Conservation (phyloP, 2,113 vertebrate species). For the Leucoraja erinaceus region DNA sequence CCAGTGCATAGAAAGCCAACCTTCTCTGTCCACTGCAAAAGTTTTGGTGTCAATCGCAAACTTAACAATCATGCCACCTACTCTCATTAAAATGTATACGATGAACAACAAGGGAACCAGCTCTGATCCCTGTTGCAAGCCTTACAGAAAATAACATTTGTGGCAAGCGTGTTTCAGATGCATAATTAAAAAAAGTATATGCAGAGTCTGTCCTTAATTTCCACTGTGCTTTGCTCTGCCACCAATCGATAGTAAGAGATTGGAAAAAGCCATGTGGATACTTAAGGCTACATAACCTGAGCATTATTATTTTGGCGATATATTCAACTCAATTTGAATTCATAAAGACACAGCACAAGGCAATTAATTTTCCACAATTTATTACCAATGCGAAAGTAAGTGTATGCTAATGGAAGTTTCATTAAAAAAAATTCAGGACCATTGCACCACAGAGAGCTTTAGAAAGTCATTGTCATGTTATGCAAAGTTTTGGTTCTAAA, state of each 20-base stretch:
- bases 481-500: constrained; percentile 78
- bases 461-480: constrained; percentile 80
- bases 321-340: neutral
- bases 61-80: too few relatives aligned
- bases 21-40: too few relatives aligned
- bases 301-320: neutral
- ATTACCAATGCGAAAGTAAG: constrained; percentile 86
- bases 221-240: neutral
- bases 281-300: neutral
- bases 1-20: too few relatives aligned
- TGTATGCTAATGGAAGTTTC: constrained; percentile 93
- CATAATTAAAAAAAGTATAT: neutral
- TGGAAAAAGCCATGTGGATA: neutral
- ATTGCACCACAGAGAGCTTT: constrained; percentile 86
- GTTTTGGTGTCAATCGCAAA: too few relatives aligned
- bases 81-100: too few relatives aligned
- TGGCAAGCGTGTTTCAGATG: neutral
- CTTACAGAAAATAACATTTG: constrained; percentile 17
- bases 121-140: too few relatives aligned
- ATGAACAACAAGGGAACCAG: too few relatives aligned
- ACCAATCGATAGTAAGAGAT: neutral
- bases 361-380: constrained; percentile 65
- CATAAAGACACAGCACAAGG: constrained; percentile 17
- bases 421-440: constrained; percentile 98
- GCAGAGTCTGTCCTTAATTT: neutral